Percentiles rank a stretch among this genome's conserved stretches.
These are phyloP conservation scores for Cebidichthys violaceus DNA, from an alignment of 2,113 vertebrate genomes.

Conservation along the genomic window DNA sequence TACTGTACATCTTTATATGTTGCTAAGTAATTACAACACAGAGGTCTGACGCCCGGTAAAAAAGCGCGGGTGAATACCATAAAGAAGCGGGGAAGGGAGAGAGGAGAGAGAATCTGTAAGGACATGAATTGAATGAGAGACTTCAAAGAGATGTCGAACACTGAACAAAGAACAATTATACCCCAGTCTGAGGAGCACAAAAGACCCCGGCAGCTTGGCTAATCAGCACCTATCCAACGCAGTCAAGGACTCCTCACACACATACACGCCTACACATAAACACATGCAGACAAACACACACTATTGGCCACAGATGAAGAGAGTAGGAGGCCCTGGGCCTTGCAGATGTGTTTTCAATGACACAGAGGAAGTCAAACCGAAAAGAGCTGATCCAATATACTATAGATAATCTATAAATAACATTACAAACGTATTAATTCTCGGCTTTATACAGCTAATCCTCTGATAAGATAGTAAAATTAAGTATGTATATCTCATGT, in stretches of 20 bases:
- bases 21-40: conserved; percentile 61
- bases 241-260: conserved; percentile 71
- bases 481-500: background rate
- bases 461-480: background rate
- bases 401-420: conserved; percentile 23
- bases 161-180: conserved; percentile 79
- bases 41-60: conserved; percentile 47
- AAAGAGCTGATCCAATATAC: conserved; percentile 30
- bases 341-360: conserved; percentile 64
- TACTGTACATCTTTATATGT: conserved; percentile 36
- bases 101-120: conserved; percentile 58
- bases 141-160: conserved; percentile 78
- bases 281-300: conserved; percentile 41
- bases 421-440: background rate
- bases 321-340: conserved; percentile 44
- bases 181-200: conserved; percentile 76
- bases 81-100: conserved; percentile 34
- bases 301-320: conserved; percentile 57
- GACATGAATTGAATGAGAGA: conserved; percentile 76
- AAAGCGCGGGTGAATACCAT: conserved; percentile 40
- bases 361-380: conserved; percentile 53
- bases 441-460: background rate
- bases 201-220: conserved; percentile 71
- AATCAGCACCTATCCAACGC: conserved; percentile 76
- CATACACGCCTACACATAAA: conserved; percentile 38